Evolutionary conservation across 2,113 vertebrate species (phyloP).

Genomic region (Morone chrysops): DNA sequence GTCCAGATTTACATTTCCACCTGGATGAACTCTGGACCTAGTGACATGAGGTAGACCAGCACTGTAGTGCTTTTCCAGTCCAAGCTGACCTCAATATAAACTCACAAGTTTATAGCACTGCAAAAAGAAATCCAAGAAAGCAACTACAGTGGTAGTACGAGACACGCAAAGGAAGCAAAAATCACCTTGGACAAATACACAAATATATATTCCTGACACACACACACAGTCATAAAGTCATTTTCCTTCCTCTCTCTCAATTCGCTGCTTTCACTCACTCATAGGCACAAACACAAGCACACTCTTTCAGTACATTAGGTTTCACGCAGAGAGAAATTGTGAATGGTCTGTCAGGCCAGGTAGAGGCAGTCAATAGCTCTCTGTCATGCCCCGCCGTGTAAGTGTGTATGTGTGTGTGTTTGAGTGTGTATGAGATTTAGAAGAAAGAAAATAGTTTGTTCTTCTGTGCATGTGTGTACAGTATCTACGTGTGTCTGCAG

Average conservation of each 20-base stretch:
- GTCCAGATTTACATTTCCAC: neutral
- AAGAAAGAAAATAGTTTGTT: conserved; percentile 35
- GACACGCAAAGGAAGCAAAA: conserved; percentile 12
- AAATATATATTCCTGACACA: conserved; percentile 32
- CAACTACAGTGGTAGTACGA: neutral
- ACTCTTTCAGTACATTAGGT: conserved; percentile 69
- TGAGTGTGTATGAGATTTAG: conserved; percentile 19
- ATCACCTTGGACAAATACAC: conserved; percentile 28
- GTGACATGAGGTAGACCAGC: conserved; percentile 14
- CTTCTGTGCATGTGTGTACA: conserved; percentile 11
- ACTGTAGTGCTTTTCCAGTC: neutral
- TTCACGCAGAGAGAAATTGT: conserved; percentile 68
- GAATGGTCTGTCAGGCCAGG: conserved; percentile 66
- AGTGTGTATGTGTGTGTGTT: conserved; percentile 17
- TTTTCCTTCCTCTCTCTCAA: conserved; percentile 23
- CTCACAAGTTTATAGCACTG: conserved; percentile 1
- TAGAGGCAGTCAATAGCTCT: conserved; percentile 64
- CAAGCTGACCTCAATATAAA: conserved; percentile 29
- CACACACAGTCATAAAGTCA: conserved; percentile 14
- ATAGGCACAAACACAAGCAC: conserved; percentile 50
- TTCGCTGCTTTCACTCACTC: conserved; percentile 32
- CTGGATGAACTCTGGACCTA: conserved; percentile 31
- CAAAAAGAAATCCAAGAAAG: neutral
- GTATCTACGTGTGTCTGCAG: neutral
- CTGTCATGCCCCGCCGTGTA: conserved; percentile 58